phyloP scores from a whole-genome alignment of 2,113 vertebrate species.

The Chaenogobius annularis region DNA sequence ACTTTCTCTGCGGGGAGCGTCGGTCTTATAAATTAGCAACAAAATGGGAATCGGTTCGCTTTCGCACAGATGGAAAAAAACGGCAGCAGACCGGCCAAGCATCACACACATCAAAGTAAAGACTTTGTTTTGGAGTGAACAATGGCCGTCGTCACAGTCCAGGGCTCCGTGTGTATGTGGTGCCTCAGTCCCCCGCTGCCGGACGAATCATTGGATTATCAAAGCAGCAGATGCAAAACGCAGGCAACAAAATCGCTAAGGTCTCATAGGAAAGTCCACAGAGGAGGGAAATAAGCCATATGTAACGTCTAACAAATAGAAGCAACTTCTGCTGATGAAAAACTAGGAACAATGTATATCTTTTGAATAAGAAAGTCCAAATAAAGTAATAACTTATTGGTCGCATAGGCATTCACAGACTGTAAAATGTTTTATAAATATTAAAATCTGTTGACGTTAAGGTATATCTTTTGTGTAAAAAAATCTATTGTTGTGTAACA shows the following conservation, averaged over 20 bases:
- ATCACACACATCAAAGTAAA: slow-evolving; percentile 89
- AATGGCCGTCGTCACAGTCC: slow-evolving; percentile 88
- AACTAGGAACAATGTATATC: neutral
- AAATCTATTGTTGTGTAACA: no score
- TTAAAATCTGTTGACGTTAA: no score
- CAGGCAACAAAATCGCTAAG: slow-evolving; percentile 62
- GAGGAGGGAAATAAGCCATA: slow-evolving; percentile 39
- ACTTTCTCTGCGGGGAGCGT: slow-evolving; percentile 10
- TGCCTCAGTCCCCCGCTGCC: slow-evolving; percentile 79
- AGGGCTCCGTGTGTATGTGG: slow-evolving; percentile 82
- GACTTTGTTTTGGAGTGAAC: slow-evolving; percentile 89
- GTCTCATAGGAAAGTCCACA: slow-evolving; percentile 60
- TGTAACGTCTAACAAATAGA: slow-evolving; percentile 52
- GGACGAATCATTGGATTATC: slow-evolving; percentile 78
- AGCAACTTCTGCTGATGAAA: slow-evolving; percentile 5
- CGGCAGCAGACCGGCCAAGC: slow-evolving; percentile 67
- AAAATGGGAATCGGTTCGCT: slow-evolving; percentile 22
- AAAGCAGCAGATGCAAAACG: slow-evolving; percentile 70
- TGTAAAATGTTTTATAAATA: no score
- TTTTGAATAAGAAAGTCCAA: neutral
- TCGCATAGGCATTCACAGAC: no score
- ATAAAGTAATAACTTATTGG: no score
- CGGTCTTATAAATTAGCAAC: neutral
- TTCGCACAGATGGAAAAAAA: slow-evolving; percentile 57
- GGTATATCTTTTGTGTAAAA: no score